Base-by-base conservation (phyloP, 1,140 invertebrate genomes). In the Brachystomella parvula region DNA sequence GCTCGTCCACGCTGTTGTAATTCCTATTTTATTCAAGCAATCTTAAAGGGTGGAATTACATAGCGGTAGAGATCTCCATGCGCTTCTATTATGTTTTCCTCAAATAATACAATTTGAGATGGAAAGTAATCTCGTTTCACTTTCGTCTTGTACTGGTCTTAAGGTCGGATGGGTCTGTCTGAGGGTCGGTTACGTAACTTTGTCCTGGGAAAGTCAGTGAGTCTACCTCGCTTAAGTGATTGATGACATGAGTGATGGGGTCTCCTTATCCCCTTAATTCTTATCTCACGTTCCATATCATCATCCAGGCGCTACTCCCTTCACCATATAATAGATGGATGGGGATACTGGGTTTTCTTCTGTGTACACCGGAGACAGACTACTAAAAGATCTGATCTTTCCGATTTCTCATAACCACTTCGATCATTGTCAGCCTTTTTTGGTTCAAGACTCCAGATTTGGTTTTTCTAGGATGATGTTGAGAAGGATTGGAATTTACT, bases 201-300 rank as follows among this genome's bases (percentile, higher is more conserved):
- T 44, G 39, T 44, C 9, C 39, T 44, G 39, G 39, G n/a, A 44
- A 44, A 44, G 15, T 53, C 12, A 53, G 49, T 19, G 9, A 53
- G 49, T 53, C 9, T 12, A 24, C 12, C 12, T 26, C 12, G 49
- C 9, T 9, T 9, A n/a, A 53, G 49, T 53, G 49, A 53, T 53
- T 53, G 49, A 53, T 53, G 49, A 53, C 15, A 17, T 53, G 49
- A 53, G 49, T 53, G 49, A 53, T 53, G 49, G 24, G 49, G 49
- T 53, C 49, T 53, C 49, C 49, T 53, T 53, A 53, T 53, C 49
- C 49, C 49, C 24, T 53, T 19, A 53, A 26, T n/a, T 15, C 49
- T 24, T 53, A 53, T 53, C 49, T 53, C 49, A 53, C 49, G 49
- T n/a, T n/a, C n/a, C n/a, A n/a, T n/a, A n/a, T n/a, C n/a, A n/a